Conservation (phyloP, 2,797 vertebrate species). For the Gastrophryne carolinensis region DNA sequence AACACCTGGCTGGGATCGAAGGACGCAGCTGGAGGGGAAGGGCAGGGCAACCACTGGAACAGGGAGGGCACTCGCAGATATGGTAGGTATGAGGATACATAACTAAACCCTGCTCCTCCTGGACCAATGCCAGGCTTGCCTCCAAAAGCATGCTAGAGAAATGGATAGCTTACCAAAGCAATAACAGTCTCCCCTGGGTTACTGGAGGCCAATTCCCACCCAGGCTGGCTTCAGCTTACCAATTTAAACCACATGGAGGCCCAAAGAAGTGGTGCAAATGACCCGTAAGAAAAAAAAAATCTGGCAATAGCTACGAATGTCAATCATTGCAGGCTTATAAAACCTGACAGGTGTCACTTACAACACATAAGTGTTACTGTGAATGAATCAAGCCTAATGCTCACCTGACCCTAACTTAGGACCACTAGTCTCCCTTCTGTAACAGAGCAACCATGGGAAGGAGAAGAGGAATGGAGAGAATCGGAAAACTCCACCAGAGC, state of each 20-base stretch:
- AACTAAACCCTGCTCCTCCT: neutral
- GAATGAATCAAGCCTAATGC: too few species aligned
- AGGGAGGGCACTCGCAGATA: slow-evolving; percentile 5
- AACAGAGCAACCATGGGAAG: slow-evolving; percentile 19
- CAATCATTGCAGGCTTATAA: neutral
- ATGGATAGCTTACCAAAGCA: slow-evolving; percentile 21
- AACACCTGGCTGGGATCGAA: slow-evolving; percentile 48
- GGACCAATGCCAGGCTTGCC: slow-evolving; percentile 18
- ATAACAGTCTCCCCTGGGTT: slow-evolving; percentile 1
- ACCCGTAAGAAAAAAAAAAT: neutral
- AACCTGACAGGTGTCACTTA: neutral
- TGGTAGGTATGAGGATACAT: slow-evolving; percentile 29
- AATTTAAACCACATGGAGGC: slow-evolving; percentile 18
- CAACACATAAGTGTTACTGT: too few species aligned
- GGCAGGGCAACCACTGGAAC: slow-evolving; percentile 40
- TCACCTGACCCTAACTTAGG: neutral
- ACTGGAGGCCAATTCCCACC: slow-evolving; percentile 24
- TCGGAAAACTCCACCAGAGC: slow-evolving; percentile 23
- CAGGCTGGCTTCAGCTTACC: slow-evolving; percentile 1
- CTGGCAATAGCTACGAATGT: neutral
- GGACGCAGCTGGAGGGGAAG: slow-evolving; percentile 51
- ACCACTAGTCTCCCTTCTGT: neutral
- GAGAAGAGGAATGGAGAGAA: neutral
- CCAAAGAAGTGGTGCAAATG: slow-evolving; percentile 13
- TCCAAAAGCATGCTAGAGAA: slow-evolving; percentile 25